Percentiles rank a stretch among this genome's conserved stretches.
phyloP scores from a whole-genome alignment of 1,140 invertebrate species.

The Eriocheir sinensis region DNA sequence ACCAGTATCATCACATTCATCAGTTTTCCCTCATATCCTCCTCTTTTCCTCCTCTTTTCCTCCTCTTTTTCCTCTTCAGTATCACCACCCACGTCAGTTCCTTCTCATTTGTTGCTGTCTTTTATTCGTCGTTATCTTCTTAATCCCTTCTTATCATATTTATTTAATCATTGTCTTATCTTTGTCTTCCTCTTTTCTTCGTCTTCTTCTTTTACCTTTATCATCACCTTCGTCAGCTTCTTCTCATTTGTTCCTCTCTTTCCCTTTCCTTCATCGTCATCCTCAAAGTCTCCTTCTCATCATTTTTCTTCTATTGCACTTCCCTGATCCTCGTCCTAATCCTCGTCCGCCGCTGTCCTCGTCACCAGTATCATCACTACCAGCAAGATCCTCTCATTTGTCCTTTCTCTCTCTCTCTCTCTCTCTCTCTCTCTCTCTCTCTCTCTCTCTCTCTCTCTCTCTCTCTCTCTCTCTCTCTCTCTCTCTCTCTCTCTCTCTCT shows the following conservation, averaged over 20 bases:
- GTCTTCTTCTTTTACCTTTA: neutral
- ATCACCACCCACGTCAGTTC: neutral
- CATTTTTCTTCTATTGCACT: neutral
- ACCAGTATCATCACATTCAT: no score
- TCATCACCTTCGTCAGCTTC: neutral
- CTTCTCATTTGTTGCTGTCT: neutral
- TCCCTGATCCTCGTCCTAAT: no score
- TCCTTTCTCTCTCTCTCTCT: neutral
- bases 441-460: slow-evolving; percentile 35
- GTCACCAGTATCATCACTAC: neutral
- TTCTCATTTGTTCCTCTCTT: neutral
- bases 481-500: neutral
- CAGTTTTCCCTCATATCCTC: neutral
- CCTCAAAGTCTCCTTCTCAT: neutral
- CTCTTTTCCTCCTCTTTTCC: neutral
- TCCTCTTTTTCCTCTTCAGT: neutral
- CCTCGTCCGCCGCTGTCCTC: neutral
- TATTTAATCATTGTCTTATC: neutral
- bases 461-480: slow-evolving; percentile 25
- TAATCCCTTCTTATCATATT: neutral
- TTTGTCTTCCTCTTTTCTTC: neutral
- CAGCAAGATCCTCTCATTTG: neutral
- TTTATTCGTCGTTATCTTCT: neutral
- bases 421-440: neutral
- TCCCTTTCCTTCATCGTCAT: neutral